phyloP scores from a whole-genome alignment of 2,797 vertebrate genomes.

The Myoxocephalus aenaeus region DNA sequence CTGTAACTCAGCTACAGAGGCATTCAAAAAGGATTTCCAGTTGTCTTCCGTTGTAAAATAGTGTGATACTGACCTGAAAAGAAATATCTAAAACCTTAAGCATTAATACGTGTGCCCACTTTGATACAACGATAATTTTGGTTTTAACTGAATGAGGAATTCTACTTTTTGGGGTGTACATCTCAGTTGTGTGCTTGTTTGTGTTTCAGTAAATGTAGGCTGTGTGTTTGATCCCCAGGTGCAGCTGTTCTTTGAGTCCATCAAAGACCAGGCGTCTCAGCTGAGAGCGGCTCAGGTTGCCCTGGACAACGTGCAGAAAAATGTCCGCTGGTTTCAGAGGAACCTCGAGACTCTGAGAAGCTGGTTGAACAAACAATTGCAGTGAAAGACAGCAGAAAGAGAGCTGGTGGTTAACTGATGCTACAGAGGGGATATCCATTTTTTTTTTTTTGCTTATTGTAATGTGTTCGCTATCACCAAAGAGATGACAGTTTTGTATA shows the following conservation, averaged over 20 bases:
- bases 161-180: background rate
- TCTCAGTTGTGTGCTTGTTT: background rate
- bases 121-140: background rate
- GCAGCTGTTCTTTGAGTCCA: conserved; percentile 84
- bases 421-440: background rate
- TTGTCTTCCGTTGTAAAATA: background rate
- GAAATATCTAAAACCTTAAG: background rate
- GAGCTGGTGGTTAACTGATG: background rate
- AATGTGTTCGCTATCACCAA: background rate
- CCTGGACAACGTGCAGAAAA: conserved; percentile 83
- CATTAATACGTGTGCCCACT: background rate
- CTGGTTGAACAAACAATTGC: conserved; percentile 70
- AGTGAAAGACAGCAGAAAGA: conserved; percentile 31
- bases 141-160: background rate
- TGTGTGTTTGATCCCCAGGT: conserved; percentile 74
- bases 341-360: conserved; percentile 80
- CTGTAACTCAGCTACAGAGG: background rate
- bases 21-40: background rate
- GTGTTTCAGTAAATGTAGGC: conserved; percentile 12
- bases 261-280: conserved; percentile 80
- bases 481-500: conserved; percentile 30
- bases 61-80: background rate
- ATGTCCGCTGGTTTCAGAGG: conserved; percentile 82
- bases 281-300: conserved; percentile 80
- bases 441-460: conserved; percentile 27